Evolutionary conservation across 2,888 invertebrate genomes (phyloP), one percentile per base, ranked within the genome.

Genomic region (Dendrolimus pini): DNA sequence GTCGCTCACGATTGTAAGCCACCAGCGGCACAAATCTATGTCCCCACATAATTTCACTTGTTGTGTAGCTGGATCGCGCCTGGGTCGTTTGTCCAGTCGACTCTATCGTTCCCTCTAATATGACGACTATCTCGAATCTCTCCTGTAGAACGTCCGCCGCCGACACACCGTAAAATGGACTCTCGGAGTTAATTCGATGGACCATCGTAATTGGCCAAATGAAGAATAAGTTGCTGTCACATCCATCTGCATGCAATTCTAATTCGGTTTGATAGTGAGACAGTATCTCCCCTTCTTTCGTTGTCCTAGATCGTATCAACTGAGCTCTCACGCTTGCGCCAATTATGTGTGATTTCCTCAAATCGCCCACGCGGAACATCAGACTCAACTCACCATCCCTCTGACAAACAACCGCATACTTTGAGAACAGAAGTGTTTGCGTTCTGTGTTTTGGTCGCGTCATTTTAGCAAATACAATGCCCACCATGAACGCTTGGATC

Each of bases 141-240:
- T 97, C 94, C 67, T 94, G 93, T 54, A 96, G 90, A 74, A 97
- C 93, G 75, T 97, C 96, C 54, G 95, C 94, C 0, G 96, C 96
- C 0, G 96, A 95, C 74, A 97, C 93, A 60, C 94, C 93, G 83
- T 95, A 98, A 69, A 98, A 94, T 0, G 98, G 98, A 74, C 96
- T 96, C 47, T 92, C 89, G 0, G 92, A 93, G 78, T 97, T 95
- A 75, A 98, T 98, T 73, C 93, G 93, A 78, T 98, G 98, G 52
- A 96, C 95, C 73, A 98, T 95, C 1, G 96, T 96, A 78, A 96
- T 95, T 0, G 98, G 98, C 98, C 98, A 98, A 67, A 98, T 96
- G 78, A 98, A 95, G 88, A 98, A 97, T 18, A 98, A 88, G 69
- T 95, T 93, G 66, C 96, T 95, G 66, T 95, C 94, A 71, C 96